phyloP scores from a whole-genome alignment of 2,797 vertebrate genomes.

The Urophycis tenuis region DNA sequence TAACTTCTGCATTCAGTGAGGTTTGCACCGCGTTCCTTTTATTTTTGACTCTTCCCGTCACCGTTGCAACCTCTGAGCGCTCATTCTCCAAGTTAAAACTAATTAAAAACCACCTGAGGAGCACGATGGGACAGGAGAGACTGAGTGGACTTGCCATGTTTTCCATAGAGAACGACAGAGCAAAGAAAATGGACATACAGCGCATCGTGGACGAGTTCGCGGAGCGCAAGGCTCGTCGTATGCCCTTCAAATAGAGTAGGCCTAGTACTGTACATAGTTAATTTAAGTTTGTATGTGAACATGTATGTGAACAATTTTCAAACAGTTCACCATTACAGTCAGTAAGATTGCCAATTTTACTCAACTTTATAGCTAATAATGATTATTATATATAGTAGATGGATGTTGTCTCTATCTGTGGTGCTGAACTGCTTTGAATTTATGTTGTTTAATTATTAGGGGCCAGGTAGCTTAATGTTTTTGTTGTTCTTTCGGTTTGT shows the following conservation, averaged over 20 bases:
- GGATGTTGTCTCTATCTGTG: no score
- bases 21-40: conserved; percentile 8
- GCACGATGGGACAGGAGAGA: background rate
- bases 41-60: conserved; percentile 13
- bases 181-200: background rate
- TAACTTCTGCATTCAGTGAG: background rate
- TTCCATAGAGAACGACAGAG: background rate
- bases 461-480: no score
- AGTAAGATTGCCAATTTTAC: no score
- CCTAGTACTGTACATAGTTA: no score
- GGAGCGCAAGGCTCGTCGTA: background rate
- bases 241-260: background rate
- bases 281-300: no score
- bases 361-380: no score
- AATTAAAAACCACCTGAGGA: background rate
- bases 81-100: conserved; percentile 11
- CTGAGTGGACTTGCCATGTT: background rate
- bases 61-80: background rate
- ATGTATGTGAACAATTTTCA: no score
- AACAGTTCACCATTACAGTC: no score
- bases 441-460: no score
- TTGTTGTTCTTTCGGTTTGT: no score
- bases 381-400: no score
- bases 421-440: no score
- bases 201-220: background rate